These are phyloP conservation scores for Sesia bembeciformis DNA, from an alignment of 2,888 invertebrate genomes.

Conservation along the genomic window DNA sequence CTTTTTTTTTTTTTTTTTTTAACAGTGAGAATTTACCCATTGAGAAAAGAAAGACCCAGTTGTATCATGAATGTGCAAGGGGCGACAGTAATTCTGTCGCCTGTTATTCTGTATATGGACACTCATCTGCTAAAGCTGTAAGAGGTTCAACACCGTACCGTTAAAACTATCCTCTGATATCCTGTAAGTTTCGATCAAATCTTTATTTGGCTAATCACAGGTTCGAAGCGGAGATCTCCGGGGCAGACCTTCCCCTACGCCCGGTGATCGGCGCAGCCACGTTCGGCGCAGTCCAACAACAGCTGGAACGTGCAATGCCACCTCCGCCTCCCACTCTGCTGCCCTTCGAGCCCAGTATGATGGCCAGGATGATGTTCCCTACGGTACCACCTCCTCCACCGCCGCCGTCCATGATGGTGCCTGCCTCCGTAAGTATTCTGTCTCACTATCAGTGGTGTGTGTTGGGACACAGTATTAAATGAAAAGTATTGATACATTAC, in stretches of 20 bases:
- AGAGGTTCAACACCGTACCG: neutral
- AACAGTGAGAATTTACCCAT: too few species aligned
- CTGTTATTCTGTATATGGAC: too few species aligned
- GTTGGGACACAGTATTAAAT: too few species aligned
- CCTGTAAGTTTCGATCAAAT: too few species aligned
- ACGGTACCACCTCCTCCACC: constrained; percentile 80
- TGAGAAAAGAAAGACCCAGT: too few species aligned
- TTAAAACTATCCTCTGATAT: neutral
- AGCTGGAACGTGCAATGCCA: constrained; percentile 71
- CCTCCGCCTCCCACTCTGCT: constrained; percentile 49
- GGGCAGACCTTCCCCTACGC: constrained; percentile 64
- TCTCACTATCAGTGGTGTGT: too few species aligned
- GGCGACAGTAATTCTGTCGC: too few species aligned
- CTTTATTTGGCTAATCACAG: constrained; percentile 49
- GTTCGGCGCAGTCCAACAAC: constrained; percentile 81
- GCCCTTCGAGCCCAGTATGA: constrained; percentile 23
- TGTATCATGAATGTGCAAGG: too few species aligned
- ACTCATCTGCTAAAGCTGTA: too few species aligned
- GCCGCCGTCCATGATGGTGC: constrained; percentile 78
- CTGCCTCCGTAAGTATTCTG: constrained; percentile 73
- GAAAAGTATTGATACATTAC: too few species aligned
- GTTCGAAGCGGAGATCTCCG: constrained; percentile 91
- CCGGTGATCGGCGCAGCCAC: constrained; percentile 83
- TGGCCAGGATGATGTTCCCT: constrained; percentile 66
- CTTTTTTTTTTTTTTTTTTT: too few species aligned